Evolutionary conservation across 2,888 invertebrate species (phyloP), one percentile per base, ranked within the genome.

Genomic region (Lobophora halterata): DNA sequence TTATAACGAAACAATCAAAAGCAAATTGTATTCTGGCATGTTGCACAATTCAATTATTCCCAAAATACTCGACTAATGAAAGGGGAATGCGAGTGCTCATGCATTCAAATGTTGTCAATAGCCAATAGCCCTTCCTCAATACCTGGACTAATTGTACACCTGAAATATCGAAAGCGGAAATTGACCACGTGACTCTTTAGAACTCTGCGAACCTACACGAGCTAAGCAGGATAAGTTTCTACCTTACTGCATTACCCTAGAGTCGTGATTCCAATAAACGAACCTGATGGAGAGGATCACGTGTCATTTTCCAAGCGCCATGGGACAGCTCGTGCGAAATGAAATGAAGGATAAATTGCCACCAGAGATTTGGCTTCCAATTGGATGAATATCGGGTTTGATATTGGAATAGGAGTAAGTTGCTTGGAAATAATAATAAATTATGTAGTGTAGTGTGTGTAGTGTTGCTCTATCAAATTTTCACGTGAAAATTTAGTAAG

Each of bases 311-410:
- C 44, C 37, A 56, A 64, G 71, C 70, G 62, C 64, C 61, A 72
- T 66, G 61, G 61, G 65, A 58, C 61, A 68, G 63, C 59, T 61
- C 77, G 77, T 76, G 77, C 75, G 71, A 67, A 65, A 65, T 65
- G 60, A 65, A 68, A 70, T 71, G 64, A 66, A 63, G 72, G 68
- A 61, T 68, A 74, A 71, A 72, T 70, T 67, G 67, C 67, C 68
- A 49, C 67, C 35, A 45, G 65, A 64, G 71, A 68, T 54, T 66
- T 52, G 55, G 49, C 49, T 27, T 27, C 30, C 32, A 45, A 50
- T 49, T 43, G 38, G 39, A 34, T 45, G 49, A 50, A 52, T 52
- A 51, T 52, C 37, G 46, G 47, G 35, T 36, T 32, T n/a, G 11
- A n/a, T n/a, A n/a, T n/a, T n/a, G 19, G 16, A 41, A 44, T 2